Evolutionary conservation across 2,113 vertebrate species (phyloP).

Genomic region (Pelvicachromis taeniatus): DNA sequence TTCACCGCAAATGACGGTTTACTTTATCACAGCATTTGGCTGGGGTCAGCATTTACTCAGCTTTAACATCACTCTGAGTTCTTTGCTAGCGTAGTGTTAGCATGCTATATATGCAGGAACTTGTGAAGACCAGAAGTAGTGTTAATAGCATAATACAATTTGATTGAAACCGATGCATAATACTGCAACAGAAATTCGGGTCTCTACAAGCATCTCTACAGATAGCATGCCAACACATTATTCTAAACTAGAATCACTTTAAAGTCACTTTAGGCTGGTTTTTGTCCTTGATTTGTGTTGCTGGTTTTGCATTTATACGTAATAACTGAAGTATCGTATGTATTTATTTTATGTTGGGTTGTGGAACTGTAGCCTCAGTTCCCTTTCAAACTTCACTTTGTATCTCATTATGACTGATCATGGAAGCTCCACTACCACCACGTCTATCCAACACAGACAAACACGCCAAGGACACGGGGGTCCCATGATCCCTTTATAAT

Average conservation of each 20-base stretch:
- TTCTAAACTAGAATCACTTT: not conserved
- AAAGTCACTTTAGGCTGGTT: not conserved
- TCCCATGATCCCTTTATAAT: not conserved
- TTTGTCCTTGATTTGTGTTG: fast-evolving
- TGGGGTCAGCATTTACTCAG: not conserved
- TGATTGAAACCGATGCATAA: not conserved
- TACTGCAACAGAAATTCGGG: not conserved
- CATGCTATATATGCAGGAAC: not conserved
- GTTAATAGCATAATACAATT: not conserved
- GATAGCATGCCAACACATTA: not conserved
- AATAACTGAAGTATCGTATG: not conserved
- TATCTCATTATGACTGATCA: not conserved
- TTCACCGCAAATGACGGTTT: not conserved
- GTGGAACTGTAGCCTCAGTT: not conserved
- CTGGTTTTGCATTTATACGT: not conserved
- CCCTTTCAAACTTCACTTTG: not conserved
- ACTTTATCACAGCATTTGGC: not conserved
- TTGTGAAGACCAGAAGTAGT: not conserved
- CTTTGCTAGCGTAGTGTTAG: not conserved
- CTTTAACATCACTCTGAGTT: not conserved
- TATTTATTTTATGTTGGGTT: not conserved
- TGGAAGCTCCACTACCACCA: not conserved
- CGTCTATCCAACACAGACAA: not conserved
- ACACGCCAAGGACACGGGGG: not conserved
- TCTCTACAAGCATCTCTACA: not conserved